A percentile compares a stretch with the other conserved stretches of the same genome.
These are phyloP conservation scores for Babylonia areolata DNA, from an alignment of 1,140 invertebrate genomes.

Conservation along the genomic window DNA sequence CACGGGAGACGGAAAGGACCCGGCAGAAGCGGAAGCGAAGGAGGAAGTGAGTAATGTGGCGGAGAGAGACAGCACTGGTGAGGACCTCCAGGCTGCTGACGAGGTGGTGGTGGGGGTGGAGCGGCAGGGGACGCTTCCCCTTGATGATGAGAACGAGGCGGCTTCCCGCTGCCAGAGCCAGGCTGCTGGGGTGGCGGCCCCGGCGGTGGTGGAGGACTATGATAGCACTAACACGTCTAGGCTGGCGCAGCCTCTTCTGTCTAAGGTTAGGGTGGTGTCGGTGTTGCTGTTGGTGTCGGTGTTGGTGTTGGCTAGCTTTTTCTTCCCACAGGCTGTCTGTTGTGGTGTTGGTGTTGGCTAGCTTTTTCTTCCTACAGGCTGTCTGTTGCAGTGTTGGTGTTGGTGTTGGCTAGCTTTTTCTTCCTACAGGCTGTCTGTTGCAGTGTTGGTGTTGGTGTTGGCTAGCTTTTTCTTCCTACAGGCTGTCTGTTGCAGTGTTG, in stretches of 20 bases:
- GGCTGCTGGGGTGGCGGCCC: neutral
- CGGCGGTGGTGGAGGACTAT: no score
- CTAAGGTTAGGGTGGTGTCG: conserved; percentile 6
- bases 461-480: no score
- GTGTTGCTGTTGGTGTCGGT: neutral
- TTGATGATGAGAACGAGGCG: neutral
- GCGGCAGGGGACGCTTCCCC: neutral
- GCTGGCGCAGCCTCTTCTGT: neutral
- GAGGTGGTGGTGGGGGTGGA: neutral
- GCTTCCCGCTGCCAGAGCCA: no score
- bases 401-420: no score
- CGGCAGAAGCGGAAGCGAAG: neutral
- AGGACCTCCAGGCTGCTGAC: neutral
- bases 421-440: no score
- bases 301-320: no score
- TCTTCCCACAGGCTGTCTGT: no score
- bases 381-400: no score
- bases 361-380: no score
- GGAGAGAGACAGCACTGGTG: neutral
- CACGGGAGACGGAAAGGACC: neutral
- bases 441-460: no score
- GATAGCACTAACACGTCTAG: conserved; percentile 8
- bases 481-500: no score
- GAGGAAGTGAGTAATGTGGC: conserved; percentile 7
- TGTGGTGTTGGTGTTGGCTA: no score